Evolutionary conservation across 2,888 invertebrate species (phyloP).

Genomic region (Apodemia arnacis): DNA sequence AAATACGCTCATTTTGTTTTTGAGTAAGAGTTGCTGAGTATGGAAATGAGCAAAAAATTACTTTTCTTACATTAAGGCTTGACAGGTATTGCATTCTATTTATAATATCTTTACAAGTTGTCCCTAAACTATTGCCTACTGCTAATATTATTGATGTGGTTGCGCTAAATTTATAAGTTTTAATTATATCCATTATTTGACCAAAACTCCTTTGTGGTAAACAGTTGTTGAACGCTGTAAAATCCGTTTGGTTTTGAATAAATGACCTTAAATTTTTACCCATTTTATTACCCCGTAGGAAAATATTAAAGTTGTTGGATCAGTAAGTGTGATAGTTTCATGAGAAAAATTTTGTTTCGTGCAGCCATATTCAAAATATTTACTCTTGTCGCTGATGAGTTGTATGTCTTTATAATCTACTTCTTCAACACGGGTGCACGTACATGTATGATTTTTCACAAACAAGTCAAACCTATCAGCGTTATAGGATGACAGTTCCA

Average conservation of each 20-base stretch:
- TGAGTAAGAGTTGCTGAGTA: neutral
- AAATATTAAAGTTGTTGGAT: too few species aligned
- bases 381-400: too few species aligned
- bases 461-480: neutral
- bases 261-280: too few species aligned
- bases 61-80: neutral
- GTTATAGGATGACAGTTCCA: neutral
- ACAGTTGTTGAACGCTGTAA: neutral
- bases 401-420: too few species aligned
- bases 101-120: neutral
- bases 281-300: too few species aligned
- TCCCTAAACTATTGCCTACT: conserved; percentile 1
- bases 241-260: neutral
- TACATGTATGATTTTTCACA: too few species aligned
- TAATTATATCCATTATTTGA: neutral
- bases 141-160: neutral
- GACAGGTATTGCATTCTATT: neutral
- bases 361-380: too few species aligned
- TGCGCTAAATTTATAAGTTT: neutral
- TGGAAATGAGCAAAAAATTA: neutral
- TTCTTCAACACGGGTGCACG: too few species aligned
- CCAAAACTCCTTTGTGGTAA: neutral
- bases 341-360: too few species aligned
- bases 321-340: too few species aligned
- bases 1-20: neutral